phyloP scores from a whole-genome alignment of 2,113 vertebrate genomes.

The Hyla sarda region DNA sequence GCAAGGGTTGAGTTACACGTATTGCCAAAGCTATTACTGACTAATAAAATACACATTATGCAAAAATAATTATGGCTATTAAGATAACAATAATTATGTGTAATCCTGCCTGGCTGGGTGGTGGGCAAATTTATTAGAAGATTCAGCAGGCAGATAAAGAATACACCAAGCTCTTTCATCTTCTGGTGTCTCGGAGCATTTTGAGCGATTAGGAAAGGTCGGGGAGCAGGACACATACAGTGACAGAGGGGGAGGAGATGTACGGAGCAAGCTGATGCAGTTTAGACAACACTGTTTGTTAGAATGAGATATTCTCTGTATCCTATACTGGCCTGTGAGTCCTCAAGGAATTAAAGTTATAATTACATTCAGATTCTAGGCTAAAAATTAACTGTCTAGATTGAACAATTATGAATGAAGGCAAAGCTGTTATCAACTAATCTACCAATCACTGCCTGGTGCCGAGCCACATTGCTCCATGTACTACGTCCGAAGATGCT shows the following conservation, averaged over 20 bases:
- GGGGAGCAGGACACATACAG: background rate
- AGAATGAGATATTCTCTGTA: background rate
- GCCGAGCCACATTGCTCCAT: background rate
- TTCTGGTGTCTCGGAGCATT: background rate
- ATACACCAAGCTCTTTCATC: conserved; percentile 21
- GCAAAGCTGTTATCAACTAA: background rate
- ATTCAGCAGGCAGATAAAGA: conserved; percentile 36
- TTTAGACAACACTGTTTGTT: background rate
- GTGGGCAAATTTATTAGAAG: conserved; percentile 42
- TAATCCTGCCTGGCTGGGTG: conserved; percentile 24
- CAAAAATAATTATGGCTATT: conserved; percentile 55
- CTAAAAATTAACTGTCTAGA: background rate
- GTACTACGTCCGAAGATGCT: background rate
- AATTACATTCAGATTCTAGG: conserved; percentile 3
- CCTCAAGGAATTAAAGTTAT: background rate
- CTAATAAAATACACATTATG: conserved; percentile 55
- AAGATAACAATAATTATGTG: conserved; percentile 55
- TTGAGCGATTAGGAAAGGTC: conserved; percentile 11
- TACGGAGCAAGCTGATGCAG: background rate
- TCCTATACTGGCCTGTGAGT: background rate
- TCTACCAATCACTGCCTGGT: background rate
- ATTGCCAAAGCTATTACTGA: conserved; percentile 46
- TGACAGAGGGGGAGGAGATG: conserved; percentile 13
- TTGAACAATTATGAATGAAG: background rate
- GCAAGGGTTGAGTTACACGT: conserved; percentile 28